Base-by-base conservation (phyloP, 2,113 vertebrate genomes). In the Suricata suricatta region DNA sequence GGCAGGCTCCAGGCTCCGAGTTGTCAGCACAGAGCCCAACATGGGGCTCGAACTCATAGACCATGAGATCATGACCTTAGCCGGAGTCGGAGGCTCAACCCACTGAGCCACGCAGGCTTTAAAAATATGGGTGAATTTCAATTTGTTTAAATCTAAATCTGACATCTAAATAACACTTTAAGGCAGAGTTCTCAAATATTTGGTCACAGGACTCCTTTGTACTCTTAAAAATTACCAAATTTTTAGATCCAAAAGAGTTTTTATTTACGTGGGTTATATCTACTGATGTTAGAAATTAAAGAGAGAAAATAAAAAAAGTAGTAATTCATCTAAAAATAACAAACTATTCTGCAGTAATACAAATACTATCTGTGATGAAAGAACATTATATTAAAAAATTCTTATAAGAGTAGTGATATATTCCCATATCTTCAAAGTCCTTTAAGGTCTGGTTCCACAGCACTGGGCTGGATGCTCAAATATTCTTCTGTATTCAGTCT, bases 161-260 rank as follows among this genome's bases (percentile, higher is more conserved):
- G 33, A 64, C 5, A 97, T 38, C 0, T 64, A 96, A 93, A 50
- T 54, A 68, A 93, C 52, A 93, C 10, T 71, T 64, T 21, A 95
- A n/a, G 33, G 64, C 31, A 96, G 50, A 79, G 25, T 88, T 93
- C 57, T 97, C n/a, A 96, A 64, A 81, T 72, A 92, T 97, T 71
- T 92, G 52, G 52, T 77, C 50, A 92, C 33, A 85, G 41, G 16
- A 85, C 54, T 81, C 57, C 23, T 91, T 68, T 91, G 54, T 7
- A 81, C 19, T 74, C 50, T 71, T 74, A 91, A 83, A 96, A 93
- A 92, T 89, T 60, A 90, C 27, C 86, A n/a, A n/a, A n/a, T n/a
- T n/a, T n/a, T n/a, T 52, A 86, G 35, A 82, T 17, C 35, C 64
- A 21, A 50, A 90, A 64, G 11, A 90, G 21, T 33, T 92, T 88